Base-by-base conservation (phyloP, 2,888 invertebrate genomes). In the Pseudanteris insignis region DNA sequence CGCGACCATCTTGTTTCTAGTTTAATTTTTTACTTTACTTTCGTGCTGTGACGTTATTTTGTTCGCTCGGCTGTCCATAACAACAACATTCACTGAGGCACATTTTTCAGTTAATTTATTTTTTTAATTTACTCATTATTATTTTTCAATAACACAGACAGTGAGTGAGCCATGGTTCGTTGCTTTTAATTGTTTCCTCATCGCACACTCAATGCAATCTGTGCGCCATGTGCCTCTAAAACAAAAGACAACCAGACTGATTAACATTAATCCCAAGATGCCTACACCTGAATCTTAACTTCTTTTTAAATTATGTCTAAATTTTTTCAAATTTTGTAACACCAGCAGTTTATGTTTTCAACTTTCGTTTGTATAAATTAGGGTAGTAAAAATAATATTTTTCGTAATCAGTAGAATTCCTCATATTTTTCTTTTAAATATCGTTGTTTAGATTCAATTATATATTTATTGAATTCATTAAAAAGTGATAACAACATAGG, bases 141-240 rank as follows among this genome's bases (percentile, higher is more conserved):
- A 18, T 64, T 64, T 58, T 57, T 68, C 67, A 65, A 73, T 72
- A 75, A 70, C 77, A 77, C 75, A 76, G 77, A 76, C 73, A 75
- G 73, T 77, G 77, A 78, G 78, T 78, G 78, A 77, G 77, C 77
- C 73, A 77, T 76, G 77, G 69, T 70, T 60, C 26, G 12, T 4
- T 3, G 48, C 63, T 55, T 65, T 65, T 67, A 66, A 70, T 69
- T 68, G 66, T 71, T 72, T 71, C 67, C 67, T 74, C 78, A 78
- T 77, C 74, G 78, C 77, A 72, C 78, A 77, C 78, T 77, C 77
- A 77, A 76, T 74, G 73, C 70, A 73, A 73, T 76, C 76, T 76
- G 78, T 79, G 77, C 77, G 77, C 71, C 89, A 89, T 88, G 89
- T 90, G 90, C 90, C 90, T 90, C 90, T 90, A 90, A 89, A 89